Evolutionary conservation across 2,888 invertebrate species (phyloP), one percentile per base, ranked within the genome.

Genomic region (Stictocephala bisonia): DNA sequence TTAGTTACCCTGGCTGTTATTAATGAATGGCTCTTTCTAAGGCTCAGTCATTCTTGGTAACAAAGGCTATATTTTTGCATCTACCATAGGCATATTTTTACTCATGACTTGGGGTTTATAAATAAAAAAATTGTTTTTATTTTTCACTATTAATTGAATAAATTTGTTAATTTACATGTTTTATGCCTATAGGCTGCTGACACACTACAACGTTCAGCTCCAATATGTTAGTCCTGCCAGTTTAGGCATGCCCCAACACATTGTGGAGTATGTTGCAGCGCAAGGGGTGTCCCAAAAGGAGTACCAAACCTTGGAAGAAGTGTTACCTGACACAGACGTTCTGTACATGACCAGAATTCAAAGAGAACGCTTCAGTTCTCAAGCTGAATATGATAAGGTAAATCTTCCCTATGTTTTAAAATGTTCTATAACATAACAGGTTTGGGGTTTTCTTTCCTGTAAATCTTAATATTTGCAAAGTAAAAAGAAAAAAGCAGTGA

Each of bases 301-400:
- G 64, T 90, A 87, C 79, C 84, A 85, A n/a, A 88, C 86, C 18
- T 86, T 99, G 76, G 95, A 97, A 83, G 91, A 93, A 73, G 96
- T 95, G 1, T 85, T 99, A 31, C 91, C 92, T 0, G 95, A 94
- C 75, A 98, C 98, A 0, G 99, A 99, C 85, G 98, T 99, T 0
- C 86, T 99, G 29, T 99, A 99, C 83, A 96, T 99, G 94, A 99
- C 99, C 0, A 90, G 99, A 79, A 97, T 99, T 80, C 99, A 99
- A 84, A 90, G 91, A 53, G 99, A 99, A 85, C 87, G 99, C 79
- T 99, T 99, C 83, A 83, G 87, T 6, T 90, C 89, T 35, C 88
- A 91, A 80, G 92, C 92, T 76, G 95, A 96, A 80, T 99, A 98
- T 83, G 87, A 94, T 75, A 88, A 91, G 88, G 96, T 96, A 86